These are phyloP conservation scores for Hetaerina titia DNA, from an alignment of 2,888 invertebrate species.

Conservation along the genomic window DNA sequence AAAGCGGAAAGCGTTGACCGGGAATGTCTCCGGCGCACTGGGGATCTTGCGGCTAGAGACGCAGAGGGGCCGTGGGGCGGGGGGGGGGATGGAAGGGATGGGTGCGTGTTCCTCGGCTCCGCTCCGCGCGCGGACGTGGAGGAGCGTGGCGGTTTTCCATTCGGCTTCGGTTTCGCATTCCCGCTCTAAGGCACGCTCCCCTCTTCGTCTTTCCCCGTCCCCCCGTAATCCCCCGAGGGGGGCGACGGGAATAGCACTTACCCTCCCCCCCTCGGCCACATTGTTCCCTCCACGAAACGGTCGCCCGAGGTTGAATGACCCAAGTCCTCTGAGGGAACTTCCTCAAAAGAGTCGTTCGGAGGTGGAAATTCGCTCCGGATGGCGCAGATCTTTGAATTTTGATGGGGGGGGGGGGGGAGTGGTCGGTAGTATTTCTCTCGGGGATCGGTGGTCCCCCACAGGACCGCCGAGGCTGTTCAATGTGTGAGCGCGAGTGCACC, in stretches of 20 bases:
- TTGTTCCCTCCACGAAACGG: background rate
- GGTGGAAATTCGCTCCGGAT: background rate
- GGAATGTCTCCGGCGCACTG: background rate
- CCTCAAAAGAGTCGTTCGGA: background rate
- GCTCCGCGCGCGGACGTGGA: too few species aligned
- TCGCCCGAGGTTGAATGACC: background rate
- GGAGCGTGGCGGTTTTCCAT: too few species aligned
- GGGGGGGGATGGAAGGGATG: background rate
- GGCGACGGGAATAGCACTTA: background rate
- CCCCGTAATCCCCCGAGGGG: background rate
- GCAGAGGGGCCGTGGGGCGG: background rate
- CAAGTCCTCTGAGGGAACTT: background rate
- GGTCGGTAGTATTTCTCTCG: background rate
- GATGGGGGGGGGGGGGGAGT: background rate
- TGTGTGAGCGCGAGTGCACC: too few species aligned
- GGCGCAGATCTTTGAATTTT: constrained; percentile 14
- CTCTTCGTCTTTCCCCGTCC: too few species aligned
- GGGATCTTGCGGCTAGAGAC: background rate
- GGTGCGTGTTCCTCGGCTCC: background rate
- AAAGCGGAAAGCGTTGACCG: background rate
- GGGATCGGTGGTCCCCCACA: background rate
- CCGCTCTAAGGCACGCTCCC: too few species aligned
- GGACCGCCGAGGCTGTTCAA: background rate
- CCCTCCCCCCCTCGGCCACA: background rate
- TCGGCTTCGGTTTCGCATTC: too few species aligned